Conservation (phyloP, 2,113 vertebrate genomes). For the Pteropus alecto region DNA sequence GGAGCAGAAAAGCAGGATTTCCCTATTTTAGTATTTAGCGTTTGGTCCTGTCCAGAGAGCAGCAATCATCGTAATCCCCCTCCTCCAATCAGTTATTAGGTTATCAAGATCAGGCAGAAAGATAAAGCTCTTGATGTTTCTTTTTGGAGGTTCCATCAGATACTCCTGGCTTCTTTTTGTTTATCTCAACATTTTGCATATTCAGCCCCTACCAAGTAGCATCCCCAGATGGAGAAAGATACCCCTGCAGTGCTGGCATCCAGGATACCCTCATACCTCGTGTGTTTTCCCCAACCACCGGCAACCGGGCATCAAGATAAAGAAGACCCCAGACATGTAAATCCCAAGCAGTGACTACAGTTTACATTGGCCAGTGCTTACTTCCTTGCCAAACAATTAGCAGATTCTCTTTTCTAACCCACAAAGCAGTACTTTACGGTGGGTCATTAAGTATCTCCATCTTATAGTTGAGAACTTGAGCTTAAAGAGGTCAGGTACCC, state of each 20-base stretch:
- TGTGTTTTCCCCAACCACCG: background rate
- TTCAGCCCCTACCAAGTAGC: background rate
- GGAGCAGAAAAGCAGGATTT: background rate
- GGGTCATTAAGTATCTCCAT: background rate
- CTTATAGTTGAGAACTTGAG: background rate
- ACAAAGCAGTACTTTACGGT: background rate
- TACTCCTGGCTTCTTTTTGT: background rate
- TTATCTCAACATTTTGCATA: background rate
- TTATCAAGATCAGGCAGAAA: background rate
- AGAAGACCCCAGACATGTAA: background rate
- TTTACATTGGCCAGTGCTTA: background rate
- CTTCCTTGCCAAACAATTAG: background rate
- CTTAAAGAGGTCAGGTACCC: background rate
- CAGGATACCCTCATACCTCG: background rate
- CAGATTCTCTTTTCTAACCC: background rate
- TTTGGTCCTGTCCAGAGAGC: background rate
- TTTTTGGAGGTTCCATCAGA: background rate
- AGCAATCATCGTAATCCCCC: rapidly evolving
- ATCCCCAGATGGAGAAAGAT: background rate
- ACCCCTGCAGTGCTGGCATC: no score
- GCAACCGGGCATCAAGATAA: background rate
- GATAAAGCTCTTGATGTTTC: background rate
- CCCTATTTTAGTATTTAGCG: background rate
- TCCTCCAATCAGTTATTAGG: background rate
- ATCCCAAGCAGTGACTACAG: background rate